Conservation (phyloP, 2,113 vertebrate genomes). For the Phalacrocorax aristotelis region DNA sequence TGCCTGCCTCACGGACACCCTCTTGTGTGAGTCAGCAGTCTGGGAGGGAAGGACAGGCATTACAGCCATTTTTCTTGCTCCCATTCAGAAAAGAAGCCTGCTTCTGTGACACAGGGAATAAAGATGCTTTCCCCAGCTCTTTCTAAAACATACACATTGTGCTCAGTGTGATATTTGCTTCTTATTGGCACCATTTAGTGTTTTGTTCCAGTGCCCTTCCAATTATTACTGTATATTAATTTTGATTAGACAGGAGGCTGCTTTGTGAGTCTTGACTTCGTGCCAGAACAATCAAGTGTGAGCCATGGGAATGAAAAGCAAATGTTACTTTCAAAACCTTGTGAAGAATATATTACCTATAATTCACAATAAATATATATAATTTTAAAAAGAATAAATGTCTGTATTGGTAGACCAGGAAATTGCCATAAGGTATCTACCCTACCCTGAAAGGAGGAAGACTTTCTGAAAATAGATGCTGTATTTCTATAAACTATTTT, state of each 20-base stretch:
- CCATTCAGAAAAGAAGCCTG: background rate
- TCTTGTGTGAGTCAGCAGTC: background rate
- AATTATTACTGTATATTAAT: slow-evolving; percentile 77
- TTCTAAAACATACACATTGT: background rate
- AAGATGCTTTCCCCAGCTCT: background rate
- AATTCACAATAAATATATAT: slow-evolving; percentile 37
- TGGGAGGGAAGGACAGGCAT: background rate
- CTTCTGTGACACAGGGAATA: background rate
- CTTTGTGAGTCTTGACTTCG: slow-evolving; percentile 72
- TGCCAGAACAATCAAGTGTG: slow-evolving; percentile 72
- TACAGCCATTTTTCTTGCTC: background rate
- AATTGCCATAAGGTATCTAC: background rate
- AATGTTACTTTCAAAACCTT: slow-evolving; percentile 70
- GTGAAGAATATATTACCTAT: slow-evolving; percentile 49
- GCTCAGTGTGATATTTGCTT: slow-evolving; percentile 49
- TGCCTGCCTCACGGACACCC: background rate
- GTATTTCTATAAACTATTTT: background rate
- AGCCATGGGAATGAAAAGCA: slow-evolving; percentile 69
- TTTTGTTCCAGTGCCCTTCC: slow-evolving; percentile 60
- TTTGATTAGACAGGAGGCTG: slow-evolving; percentile 75
- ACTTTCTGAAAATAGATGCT: background rate
- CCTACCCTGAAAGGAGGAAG: background rate
- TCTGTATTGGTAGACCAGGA: background rate
- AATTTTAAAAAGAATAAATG: background rate
- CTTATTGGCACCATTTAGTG: slow-evolving; percentile 50